Percentiles rank a stretch among this genome's conserved stretches.
Evolutionary conservation across 2,888 invertebrate genomes (phyloP).

Genomic region (Gastrophysa polygoni): DNA sequence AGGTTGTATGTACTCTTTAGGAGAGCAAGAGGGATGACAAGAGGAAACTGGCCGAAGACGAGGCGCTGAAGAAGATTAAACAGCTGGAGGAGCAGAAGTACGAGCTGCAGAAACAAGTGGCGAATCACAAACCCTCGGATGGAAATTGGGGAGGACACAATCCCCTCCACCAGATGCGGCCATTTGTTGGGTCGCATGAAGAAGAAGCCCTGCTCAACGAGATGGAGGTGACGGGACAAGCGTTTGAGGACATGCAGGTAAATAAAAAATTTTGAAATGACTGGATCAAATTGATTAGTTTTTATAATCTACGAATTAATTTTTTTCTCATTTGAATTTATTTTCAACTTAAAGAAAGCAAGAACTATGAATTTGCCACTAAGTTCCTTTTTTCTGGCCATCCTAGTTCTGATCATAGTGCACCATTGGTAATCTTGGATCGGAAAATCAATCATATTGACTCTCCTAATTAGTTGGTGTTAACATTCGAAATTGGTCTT

Average conservation of each 20-base stretch:
- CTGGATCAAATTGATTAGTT: too few relatives aligned
- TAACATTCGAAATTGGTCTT: too few relatives aligned
- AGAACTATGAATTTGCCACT: too few relatives aligned
- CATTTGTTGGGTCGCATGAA: slow-evolving; percentile 80
- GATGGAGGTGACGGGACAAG: slow-evolving; percentile 99
- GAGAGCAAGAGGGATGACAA: slow-evolving; percentile 91
- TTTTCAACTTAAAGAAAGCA: too few relatives aligned
- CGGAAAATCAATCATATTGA: too few relatives aligned
- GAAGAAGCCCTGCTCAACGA: slow-evolving; percentile 97
- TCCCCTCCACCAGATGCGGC: slow-evolving; percentile 64
- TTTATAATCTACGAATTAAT: too few relatives aligned
- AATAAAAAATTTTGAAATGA: not conserved
- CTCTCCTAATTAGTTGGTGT: too few relatives aligned
- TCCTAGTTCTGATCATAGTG: too few relatives aligned
- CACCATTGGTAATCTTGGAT: too few relatives aligned
- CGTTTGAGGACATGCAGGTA: slow-evolving; percentile 96
- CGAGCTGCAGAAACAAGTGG: slow-evolving; percentile 88
- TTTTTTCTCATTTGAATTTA: slow-evolving; percentile 14
- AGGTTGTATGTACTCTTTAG: slow-evolving; percentile 76
- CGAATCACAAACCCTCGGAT: slow-evolving; percentile 78
- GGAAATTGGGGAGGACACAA: slow-evolving; percentile 47
- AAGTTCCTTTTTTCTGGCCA: too few relatives aligned
- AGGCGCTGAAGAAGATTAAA: slow-evolving; percentile 91
- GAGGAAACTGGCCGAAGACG: slow-evolving; percentile 92
- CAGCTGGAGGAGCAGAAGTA: slow-evolving; percentile 93